phyloP scores from a whole-genome alignment of 2,113 vertebrate species.

The Lophochroa leadbeateri region DNA sequence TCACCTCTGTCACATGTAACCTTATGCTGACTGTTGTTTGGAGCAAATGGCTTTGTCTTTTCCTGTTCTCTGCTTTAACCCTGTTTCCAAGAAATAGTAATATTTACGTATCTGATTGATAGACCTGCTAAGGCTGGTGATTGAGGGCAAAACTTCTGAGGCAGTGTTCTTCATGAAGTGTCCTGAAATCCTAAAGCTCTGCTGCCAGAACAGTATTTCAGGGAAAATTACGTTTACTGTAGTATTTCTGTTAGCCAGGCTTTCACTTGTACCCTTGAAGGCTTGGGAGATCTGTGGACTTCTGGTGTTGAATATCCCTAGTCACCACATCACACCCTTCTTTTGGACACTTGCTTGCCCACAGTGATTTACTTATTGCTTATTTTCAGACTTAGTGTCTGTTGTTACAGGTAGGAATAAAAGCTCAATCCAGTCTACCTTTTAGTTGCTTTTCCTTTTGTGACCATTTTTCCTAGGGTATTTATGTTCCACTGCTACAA shows the following conservation, averaged over 20 bases:
- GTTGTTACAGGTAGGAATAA: not conserved
- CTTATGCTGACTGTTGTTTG: not conserved
- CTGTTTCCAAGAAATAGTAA: not conserved
- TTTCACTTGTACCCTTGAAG: not conserved
- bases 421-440: not conserved
- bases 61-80: not conserved
- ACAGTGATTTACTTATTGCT: not conserved
- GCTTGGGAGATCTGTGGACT: not conserved
- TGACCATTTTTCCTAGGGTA: not conserved
- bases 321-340: not conserved
- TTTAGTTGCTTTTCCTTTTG: not conserved
- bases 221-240: not conserved
- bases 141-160: not conserved
- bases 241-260: not conserved
- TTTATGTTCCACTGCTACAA: not conserved
- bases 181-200: not conserved
- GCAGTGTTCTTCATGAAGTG: not conserved
- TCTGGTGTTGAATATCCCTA: not conserved
- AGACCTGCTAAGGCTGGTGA: not conserved
- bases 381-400: not conserved
- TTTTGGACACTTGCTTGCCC: not conserved
- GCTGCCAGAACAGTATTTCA: not conserved
- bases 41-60: not conserved
- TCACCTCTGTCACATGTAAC: accelerated
- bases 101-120: not conserved